These are phyloP conservation scores for Pelecanoides urinatrix DNA, from an alignment of 2,113 vertebrate genomes.

Conservation along the genomic window DNA sequence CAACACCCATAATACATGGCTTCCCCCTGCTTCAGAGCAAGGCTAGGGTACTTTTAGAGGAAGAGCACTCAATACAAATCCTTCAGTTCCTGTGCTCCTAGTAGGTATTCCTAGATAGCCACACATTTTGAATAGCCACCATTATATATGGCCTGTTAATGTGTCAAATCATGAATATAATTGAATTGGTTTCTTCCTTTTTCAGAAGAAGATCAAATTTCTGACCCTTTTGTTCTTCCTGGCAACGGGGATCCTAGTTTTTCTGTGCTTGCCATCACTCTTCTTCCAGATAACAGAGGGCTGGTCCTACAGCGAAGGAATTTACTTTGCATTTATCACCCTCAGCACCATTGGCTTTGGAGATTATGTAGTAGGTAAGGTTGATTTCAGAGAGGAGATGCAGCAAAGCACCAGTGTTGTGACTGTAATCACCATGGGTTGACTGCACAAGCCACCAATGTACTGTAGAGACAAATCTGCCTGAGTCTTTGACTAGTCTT, in stretches of 20 bases:
- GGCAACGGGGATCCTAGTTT: conserved; percentile 64
- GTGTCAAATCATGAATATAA: background rate
- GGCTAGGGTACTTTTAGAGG: background rate
- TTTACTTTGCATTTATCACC: conserved; percentile 75
- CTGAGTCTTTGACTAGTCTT: background rate
- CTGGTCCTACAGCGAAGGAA: conserved; percentile 70
- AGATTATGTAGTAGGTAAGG: conserved; percentile 73
- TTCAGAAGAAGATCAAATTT: conserved; percentile 69
- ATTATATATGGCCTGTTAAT: background rate
- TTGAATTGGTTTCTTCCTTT: background rate
- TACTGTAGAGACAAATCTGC: background rate
- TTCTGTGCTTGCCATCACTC: conserved; percentile 64
- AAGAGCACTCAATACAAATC: background rate
- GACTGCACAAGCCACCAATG: background rate
- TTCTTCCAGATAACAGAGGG: conserved; percentile 65
- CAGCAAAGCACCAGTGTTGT: background rate
- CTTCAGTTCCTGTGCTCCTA: background rate
- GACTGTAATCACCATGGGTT: background rate
- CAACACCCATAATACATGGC: background rate
- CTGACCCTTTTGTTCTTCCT: conserved; percentile 70
- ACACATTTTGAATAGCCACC: background rate
- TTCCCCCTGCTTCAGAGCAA: background rate
- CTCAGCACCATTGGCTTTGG: conserved; percentile 77
- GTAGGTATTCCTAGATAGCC: background rate
- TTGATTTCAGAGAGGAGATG: background rate